Base-by-base conservation (phyloP, 2,797 vertebrate genomes). In the Leptodactylus fallax region DNA sequence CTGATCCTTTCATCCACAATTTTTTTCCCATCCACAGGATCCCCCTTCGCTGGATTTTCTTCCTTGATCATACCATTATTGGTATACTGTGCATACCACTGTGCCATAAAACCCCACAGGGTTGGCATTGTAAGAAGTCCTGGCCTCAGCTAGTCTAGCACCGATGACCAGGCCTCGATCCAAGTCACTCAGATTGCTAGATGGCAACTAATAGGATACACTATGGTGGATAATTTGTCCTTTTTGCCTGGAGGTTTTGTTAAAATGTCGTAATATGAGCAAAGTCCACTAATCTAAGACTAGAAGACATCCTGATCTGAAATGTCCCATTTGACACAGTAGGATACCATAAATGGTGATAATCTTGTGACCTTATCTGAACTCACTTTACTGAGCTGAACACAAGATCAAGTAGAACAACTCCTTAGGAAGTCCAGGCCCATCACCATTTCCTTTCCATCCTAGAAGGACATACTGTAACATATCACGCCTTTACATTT, bases 361-460 rank as follows among this genome's bases (percentile, higher is more conserved):
- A 6, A 60, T 82, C 23, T 17, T 23, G 7, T 82, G 45, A 82
- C 69, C 86, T 63, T 45, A 87, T 55, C 79, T 77, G 58, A 87
- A 61, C 86, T 56, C 36, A 36, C 36, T 36, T 36, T n/a, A 81
- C 76, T 82, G 79, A 77, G n/a, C 53, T 7, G 14, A 61, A 19
- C 71, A 85, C 21, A 25, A 61, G 55, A 85, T 61, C 56, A 63
- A 51, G 69, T 61, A 61, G 69, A 74, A 61, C 7, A n/a, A 36
- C 36, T 21, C 7, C 25, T 21, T 7, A 87, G 86, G 86, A 87
- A 82, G 79, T 82, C 69, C 79, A 82, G 56, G 86, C 79, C 79
- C 69, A 12, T 51, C 21, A 21, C 55, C 67, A 17, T 82, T 87
- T 82, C 78, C 45, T 82, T 87, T 82, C 65, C 45, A 25, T 51